Evolutionary conservation across 2,888 invertebrate species (phyloP).

Genomic region (Mimumesa dahlbomi): DNA sequence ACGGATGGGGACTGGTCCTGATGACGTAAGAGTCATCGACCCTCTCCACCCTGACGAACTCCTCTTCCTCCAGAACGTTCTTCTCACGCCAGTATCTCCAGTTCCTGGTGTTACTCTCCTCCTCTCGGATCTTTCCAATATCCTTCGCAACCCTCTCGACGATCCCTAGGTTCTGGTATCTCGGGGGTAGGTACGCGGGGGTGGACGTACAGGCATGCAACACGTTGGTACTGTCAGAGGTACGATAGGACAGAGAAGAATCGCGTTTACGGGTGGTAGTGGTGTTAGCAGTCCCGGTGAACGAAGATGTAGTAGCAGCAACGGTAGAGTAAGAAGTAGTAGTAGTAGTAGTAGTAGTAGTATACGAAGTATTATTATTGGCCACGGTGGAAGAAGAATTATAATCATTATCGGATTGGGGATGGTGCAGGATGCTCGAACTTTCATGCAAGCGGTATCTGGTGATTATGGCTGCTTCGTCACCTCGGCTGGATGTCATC

Average conservation of each 20-base stretch:
- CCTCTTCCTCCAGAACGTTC: conserved; percentile 68
- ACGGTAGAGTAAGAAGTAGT: conserved; percentile 23
- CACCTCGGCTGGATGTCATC: conserved; percentile 76
- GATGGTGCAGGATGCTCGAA: conserved; percentile 62
- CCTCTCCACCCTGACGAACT: conserved; percentile 75
- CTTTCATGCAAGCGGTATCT: conserved; percentile 71
- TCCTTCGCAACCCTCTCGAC: not conserved
- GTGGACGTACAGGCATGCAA: conserved; percentile 52
- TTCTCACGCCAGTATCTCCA: conserved; percentile 9
- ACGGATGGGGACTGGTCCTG: conserved; percentile 74
- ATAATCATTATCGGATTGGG: conserved; percentile 38
- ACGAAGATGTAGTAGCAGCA: conserved; percentile 14
- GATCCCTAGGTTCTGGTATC: conserved; percentile 30
- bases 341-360: conserved; percentile 14
- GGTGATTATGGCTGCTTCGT: conserved; percentile 68
- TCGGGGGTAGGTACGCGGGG: conserved; percentile 35
- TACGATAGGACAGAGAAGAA: not conserved
- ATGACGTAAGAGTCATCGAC: conserved; percentile 71
- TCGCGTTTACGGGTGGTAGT: not conserved
- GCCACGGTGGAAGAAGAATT: no score
- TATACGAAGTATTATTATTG: conserved; percentile 29
- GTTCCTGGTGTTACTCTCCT: conserved; percentile 3
- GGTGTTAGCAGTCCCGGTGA: conserved; percentile 16
- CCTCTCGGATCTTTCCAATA: conserved; percentile 21
- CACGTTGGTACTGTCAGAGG: not conserved